Conservation (phyloP, 2,888 invertebrate species). For the Epistrophe eligans region DNA sequence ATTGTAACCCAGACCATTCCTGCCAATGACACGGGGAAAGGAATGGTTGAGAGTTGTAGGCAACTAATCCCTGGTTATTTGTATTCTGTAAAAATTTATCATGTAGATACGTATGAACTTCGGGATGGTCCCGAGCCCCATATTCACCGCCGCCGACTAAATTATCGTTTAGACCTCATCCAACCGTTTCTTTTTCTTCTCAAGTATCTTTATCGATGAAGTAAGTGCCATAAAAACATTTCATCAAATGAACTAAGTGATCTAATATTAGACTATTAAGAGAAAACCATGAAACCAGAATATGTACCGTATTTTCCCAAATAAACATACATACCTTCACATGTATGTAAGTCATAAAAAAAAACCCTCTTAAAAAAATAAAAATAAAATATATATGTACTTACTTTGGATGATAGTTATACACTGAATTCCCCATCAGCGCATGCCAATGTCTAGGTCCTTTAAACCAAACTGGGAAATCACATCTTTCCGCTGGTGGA, state of each 20-base stretch:
- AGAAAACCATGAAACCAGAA: slow-evolving; percentile 8
- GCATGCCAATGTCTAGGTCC: slow-evolving; percentile 95
- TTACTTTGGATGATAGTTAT: slow-evolving; percentile 91
- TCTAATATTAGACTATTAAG: background rate
- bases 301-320: slow-evolving; percentile 1
- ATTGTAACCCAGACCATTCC: too few species aligned
- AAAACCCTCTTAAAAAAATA: slow-evolving; percentile 9
- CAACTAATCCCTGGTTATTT: too few species aligned
- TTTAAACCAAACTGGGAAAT: slow-evolving; percentile 94
- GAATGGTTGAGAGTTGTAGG: too few species aligned
- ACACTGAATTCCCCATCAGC: slow-evolving; percentile 92
- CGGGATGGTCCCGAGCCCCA: too few species aligned
- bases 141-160: too few species aligned
- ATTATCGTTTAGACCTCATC: too few species aligned
- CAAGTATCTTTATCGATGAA: background rate
- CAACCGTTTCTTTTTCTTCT: background rate
- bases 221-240: background rate
- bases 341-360: slow-evolving; percentile 7
- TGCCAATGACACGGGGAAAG: too few species aligned
- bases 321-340: background rate
- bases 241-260: background rate
- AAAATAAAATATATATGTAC: slow-evolving; percentile 64
- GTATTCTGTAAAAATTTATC: too few species aligned
- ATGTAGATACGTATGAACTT: too few species aligned
- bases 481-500: slow-evolving; percentile 86